Base-by-base conservation (phyloP, 2,888 invertebrate genomes). In the Macaria liturata region DNA sequence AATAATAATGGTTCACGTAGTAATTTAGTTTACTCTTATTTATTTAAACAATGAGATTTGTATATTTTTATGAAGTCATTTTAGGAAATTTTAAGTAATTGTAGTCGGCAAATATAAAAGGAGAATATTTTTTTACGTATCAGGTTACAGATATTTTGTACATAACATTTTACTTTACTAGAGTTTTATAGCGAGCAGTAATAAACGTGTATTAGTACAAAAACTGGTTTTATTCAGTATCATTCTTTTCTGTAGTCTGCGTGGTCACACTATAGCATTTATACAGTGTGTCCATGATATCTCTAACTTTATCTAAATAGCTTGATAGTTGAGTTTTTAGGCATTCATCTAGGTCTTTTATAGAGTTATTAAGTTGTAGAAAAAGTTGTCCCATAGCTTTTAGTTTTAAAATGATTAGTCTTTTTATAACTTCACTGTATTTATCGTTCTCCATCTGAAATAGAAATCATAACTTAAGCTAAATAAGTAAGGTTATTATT, bases 391-490 rank as follows among this genome's bases (percentile, higher is more conserved):
- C 66, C 76, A 84, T 79, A 0, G 74, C 68, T 5, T 72, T 64
- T 3, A 76, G 49, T 52, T 86, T 85, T 1, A 87, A 60, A 0
- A 64, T 50, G 6, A 82, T 69, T 1, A 87, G 62, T n/a, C 87
- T 71, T 49, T 80, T 73, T 8, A 87, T 72, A 0, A 80, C 75
- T 48, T 72, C 54, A 47, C 77, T 74, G 58, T 81, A 88, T 49
- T 72, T 76, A 39, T 88, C 87, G 47, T 64, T 76, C 64, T 81
- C 78, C 70, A 88, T 80, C 88, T 88, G 70, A n/a, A 79, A 80
- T 9, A 54, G 4, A 48, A 47, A 42, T 9, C 32, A 8, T 46
- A 20, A 8, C 3, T 43, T 9, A 43, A 43, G 4, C 2, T 9
- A 46, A 48, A 9, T 45, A 34, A 49, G 45, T 40, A 20, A 20